Evolutionary conservation across 2,888 invertebrate genomes (phyloP), one percentile per base, ranked within the genome.

Genomic region (Tipula helvola): DNA sequence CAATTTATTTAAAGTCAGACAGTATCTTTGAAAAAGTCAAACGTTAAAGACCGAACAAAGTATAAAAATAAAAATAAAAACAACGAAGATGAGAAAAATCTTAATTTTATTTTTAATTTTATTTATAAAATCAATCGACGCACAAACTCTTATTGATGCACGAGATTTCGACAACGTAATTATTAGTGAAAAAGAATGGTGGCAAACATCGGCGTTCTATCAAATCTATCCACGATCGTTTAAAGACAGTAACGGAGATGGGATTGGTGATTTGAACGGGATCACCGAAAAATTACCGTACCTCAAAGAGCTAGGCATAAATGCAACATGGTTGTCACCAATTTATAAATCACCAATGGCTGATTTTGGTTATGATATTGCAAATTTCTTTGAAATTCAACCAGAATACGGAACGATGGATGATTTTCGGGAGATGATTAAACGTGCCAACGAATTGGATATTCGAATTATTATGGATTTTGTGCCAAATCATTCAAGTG

Each of bases 161-260:
- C 28, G 28, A 28, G 28, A 28, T 28, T 28, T 28, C 28, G 28
- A 18, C 18, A 12, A 71, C 71, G 28, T 28, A 28, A 10, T 71
- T 10, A 10, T 1, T 71, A 28, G 39, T 28, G 87, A 90, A 84
- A 89, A 92, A 1, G 95, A 96, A 89, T 98, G 98, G 98, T 97
- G 96, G 95, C 93, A 96, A 90, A 95, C 94, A 86, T 94, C 95
- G 44, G 93, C 95, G 5, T 93, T 97, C 86, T 98, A 98, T 92
- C 97, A 98, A 92, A 95, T 97, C 87, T 96, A 97, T 90, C 96
- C 97, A 0, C 93, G 96, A 87, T 96, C 97, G 0, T 98, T 97
- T 91, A 95, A 94, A 90, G 98, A 98, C 90, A 94, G 94, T 18
- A 92, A 96, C 90, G 95, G 94, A 0, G 96, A 97, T 90, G 98